Base-by-base conservation (phyloP, 1,140 invertebrate species). In the Atta texana region DNA sequence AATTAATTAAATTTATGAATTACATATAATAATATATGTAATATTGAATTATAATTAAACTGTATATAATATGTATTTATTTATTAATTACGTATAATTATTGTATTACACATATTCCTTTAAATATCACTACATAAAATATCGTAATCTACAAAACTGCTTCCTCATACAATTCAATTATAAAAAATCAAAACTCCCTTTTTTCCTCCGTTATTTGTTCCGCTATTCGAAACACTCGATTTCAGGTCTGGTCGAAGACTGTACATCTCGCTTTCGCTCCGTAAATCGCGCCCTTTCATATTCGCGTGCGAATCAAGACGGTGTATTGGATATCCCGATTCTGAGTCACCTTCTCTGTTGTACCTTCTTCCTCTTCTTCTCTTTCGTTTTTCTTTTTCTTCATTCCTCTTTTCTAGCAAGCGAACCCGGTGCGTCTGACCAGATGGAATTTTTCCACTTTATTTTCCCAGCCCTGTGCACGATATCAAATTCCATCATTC, bases 391-490 rank as follows among this genome's bases (percentile, higher is more conserved):
- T 31, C 39, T 74, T 63, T 7, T 24, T 59, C 28, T 69, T 78
- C 31, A 34, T 74, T 24, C 64, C 39, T 57, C 55, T 78, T 57
- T 68, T 57, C 64, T 53, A 28, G 28, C 34, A 57, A n/a, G 10
- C 55, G 53, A 78, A 59, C 64, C 55, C 69, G 89, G 77, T 78
- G 72, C 86, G 89, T 90, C 91, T 90, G 90, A 91, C 82, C 91
- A 89, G 68, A 92, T 90, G 89, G 91, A 91, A 92, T 92, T 92
- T 93, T 91, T 91, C 91, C 85, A 89, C 88, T 92, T 91, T 92
- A 93, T 92, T 93, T 93, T 92, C 87, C 82, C 86, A 49, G 59
- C 55, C 61, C 68, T 66, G 71, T 55, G 80, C 89, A 55, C 85
- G 88, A 92, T 93, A 92, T 93, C 90, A 92, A 91, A 92, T 93